A percentile compares a stretch with the other conserved stretches of the same genome.
Evolutionary conservation across 1,140 invertebrate genomes (phyloP).

Genomic region (Drosophila serrata): DNA sequence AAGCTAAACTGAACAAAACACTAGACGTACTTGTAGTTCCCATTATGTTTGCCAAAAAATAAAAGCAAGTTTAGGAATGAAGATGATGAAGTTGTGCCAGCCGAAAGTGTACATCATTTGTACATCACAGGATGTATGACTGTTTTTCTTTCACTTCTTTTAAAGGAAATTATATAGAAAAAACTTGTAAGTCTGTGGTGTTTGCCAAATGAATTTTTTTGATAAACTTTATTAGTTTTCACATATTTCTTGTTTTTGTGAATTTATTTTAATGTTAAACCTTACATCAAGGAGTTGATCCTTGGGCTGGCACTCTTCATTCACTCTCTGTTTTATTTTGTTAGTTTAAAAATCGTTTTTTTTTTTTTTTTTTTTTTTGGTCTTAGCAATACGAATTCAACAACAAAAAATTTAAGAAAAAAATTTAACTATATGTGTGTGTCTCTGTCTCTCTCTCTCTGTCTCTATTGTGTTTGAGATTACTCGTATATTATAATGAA

Average conservation of each 20-base stretch:
- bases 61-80: background rate
- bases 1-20: constrained; percentile 37
- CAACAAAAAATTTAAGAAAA: background rate
- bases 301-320: constrained; percentile 15
- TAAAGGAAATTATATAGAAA: background rate
- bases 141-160: background rate
- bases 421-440: constrained; percentile 43
- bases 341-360: constrained; percentile 1
- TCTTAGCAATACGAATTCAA: constrained; percentile 23
- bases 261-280: background rate
- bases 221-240: background rate
- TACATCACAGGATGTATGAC: background rate
- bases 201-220: background rate
- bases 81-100: constrained; percentile 21
- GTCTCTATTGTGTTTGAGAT: constrained; percentile 63
- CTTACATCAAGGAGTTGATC: background rate
- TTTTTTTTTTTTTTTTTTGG: constrained; percentile 15
- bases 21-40: constrained; percentile 56
- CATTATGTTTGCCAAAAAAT: constrained; percentile 42
- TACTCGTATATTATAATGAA: constrained; percentile 50
- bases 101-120: background rate
- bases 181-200: constrained; percentile 13
- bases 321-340: background rate
- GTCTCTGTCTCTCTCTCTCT: constrained; percentile 36
- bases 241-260: too few relatives aligned